phyloP scores from a whole-genome alignment of 2,888 invertebrate genomes.

The Aporophyla nigra region DNA sequence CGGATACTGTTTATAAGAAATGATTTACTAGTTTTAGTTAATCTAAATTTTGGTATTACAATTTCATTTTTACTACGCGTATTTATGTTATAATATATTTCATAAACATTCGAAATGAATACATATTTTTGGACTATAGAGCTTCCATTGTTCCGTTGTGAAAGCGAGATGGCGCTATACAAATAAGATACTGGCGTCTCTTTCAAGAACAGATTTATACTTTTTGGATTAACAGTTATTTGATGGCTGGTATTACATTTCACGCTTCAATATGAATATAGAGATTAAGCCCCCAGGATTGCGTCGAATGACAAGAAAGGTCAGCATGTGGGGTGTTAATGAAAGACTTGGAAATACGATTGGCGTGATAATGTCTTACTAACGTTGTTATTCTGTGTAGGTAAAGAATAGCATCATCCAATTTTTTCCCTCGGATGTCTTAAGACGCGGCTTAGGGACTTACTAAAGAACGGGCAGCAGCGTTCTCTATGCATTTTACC shows the following conservation, averaged over 20 bases:
- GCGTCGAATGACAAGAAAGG: neutral
- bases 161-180: slow-evolving; percentile 16
- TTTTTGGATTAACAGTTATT: slow-evolving; percentile 24
- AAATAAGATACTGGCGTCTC: neutral
- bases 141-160: slow-evolving; percentile 36
- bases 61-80: too few species aligned
- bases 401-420: too few species aligned
- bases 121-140: slow-evolving; percentile 41
- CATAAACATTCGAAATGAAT: slow-evolving; percentile 40
- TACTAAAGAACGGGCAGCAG: too few species aligned
- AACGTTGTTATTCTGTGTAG: too few species aligned
- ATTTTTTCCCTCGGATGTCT: too few species aligned
- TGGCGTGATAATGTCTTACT: neutral
- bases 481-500: too few species aligned
- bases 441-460: too few species aligned
- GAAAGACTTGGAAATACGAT: neutral
- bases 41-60: too few species aligned
- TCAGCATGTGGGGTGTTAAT: neutral
- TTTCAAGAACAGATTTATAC: slow-evolving; percentile 2
- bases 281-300: neutral
- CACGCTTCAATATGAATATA: slow-evolving; percentile 34
- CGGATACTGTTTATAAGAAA: too few species aligned
- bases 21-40: too few species aligned
- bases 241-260: slow-evolving; percentile 22
- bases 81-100: too few species aligned